Base-by-base conservation (phyloP, 2,888 invertebrate species). In the Neoscelio sp. region DNA sequence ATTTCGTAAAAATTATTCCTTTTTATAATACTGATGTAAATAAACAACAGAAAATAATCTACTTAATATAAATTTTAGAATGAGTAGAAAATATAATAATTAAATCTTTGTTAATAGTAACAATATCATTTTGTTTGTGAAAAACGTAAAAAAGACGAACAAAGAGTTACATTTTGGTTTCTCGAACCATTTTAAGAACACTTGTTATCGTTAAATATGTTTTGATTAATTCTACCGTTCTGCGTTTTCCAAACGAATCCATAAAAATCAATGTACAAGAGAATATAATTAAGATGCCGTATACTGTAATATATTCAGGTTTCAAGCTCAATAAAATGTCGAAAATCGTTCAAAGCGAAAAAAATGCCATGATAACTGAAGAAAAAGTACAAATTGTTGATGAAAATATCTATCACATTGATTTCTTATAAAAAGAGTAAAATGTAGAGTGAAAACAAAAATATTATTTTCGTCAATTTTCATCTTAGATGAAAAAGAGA, bases 351-450 rank as follows among this genome's bases (percentile, higher is more conserved):
- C 76, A 78, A 62, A 80, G 75, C 77, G 82, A 82, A 78, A 83
- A 83, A 86, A 87, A 88, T 87, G 89, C 89, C 90, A 89, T 89
- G 88, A 88, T 85, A 79, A 87, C 85, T 88, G 87, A 81, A 77
- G 87, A 88, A 85, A 89, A 89, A 90, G 90, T 90, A 90, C 90
- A 90, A 90, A 90, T 90, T 89, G 88, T 87, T 86, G 84, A 85
- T 82, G 76, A 71, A 78, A 75, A 58, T 60, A 42, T 78, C 68
- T 76, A 79, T 79, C 74, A 83, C 88, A 88, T 88, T 85, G 86
- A 87, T 87, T 87, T 86, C 84, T 82, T 88, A 86, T 86, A 85
- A 77, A 78, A 74, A 80, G 65, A 81, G 70, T 42, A 48, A 48
- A 78, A 73, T 10, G 44, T 54, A 52, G 42, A 73, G 33, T 6